A percentile compares a stretch with the other conserved stretches of the same genome.
Conservation (phyloP, 2,888 invertebrate genomes). For the Caprella mutica region DNA sequence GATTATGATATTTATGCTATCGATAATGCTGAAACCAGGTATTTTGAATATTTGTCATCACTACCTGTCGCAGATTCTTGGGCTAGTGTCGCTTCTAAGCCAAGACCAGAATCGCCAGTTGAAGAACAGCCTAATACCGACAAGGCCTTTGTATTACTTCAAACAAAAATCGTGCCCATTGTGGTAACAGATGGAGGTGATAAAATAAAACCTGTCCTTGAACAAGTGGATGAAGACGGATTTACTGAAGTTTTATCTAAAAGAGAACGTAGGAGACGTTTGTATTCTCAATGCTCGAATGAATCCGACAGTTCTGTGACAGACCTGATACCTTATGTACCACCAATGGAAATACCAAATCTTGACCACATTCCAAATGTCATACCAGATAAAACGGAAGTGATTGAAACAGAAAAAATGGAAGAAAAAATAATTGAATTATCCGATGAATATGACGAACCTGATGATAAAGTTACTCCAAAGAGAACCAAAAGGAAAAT, state of each 20-base stretch:
- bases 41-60: constrained; percentile 12
- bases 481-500: neutral
- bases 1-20: constrained; percentile 21
- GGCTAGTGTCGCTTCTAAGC: neutral
- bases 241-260: constrained; percentile 27
- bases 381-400: neutral
- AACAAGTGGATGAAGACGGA: constrained; percentile 27
- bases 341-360: constrained; percentile 25
- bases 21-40: constrained; percentile 16
- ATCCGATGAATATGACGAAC: neutral
- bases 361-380: constrained; percentile 12
- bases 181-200: constrained; percentile 23
- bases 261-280: constrained; percentile 23
- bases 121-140: constrained; percentile 5
- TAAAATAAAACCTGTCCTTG: constrained; percentile 9
- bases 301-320: constrained; percentile 8
- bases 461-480: neutral
- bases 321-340: constrained; percentile 28
- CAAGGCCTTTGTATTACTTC: constrained; percentile 19
- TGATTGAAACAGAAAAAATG: neutral
- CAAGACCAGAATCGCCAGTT: neutral
- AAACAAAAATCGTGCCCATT: constrained; percentile 21
- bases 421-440: neutral
- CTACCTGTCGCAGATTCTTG: neutral
- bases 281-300: constrained; percentile 28